Percentiles rank a stretch among this genome's conserved stretches.
These are phyloP conservation scores for Tachina grossa DNA, from an alignment of 2,888 invertebrate genomes.

Conservation along the genomic window DNA sequence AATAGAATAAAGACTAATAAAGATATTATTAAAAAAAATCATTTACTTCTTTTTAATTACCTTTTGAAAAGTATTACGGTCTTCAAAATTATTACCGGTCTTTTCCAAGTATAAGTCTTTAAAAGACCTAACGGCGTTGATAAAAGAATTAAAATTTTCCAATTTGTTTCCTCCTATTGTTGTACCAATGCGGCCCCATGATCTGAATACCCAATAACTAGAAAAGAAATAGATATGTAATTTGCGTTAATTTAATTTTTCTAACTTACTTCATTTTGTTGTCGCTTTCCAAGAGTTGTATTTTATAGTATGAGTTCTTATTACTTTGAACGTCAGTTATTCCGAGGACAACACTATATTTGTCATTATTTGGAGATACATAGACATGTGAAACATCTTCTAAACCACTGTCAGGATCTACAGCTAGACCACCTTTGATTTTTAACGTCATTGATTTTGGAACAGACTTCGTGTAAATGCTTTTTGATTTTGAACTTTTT, in stretches of 20 bases:
- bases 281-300: conserved; percentile 94
- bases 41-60: conserved; percentile 75
- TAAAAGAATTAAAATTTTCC: conserved; percentile 83
- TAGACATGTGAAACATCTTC: conserved; percentile 85
- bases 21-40: too few species aligned
- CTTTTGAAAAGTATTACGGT: conserved; percentile 87
- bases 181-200: conserved; percentile 99
- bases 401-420: conserved; percentile 92
- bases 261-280: conserved; percentile 84
- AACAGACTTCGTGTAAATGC: conserved; percentile 85
- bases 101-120: conserved; percentile 88
- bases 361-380: conserved; percentile 83
- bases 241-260: background rate
- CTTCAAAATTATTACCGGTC: conserved; percentile 91
- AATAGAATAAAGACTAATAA: too few species aligned
- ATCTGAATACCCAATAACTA: conserved; percentile 91
- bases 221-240: conserved; percentile 15
- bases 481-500: conserved; percentile 86
- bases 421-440: conserved; percentile 92
- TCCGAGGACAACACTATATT: conserved; percentile 91
- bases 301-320: conserved; percentile 97
- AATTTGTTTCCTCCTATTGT: conserved; percentile 91
- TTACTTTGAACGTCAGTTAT: conserved; percentile 93
- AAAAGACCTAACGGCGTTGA: conserved; percentile 87
- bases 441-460: conserved; percentile 87